Evolutionary conservation across 2,113 vertebrate species (phyloP).

Genomic region (Microtus ochrogaster): DNA sequence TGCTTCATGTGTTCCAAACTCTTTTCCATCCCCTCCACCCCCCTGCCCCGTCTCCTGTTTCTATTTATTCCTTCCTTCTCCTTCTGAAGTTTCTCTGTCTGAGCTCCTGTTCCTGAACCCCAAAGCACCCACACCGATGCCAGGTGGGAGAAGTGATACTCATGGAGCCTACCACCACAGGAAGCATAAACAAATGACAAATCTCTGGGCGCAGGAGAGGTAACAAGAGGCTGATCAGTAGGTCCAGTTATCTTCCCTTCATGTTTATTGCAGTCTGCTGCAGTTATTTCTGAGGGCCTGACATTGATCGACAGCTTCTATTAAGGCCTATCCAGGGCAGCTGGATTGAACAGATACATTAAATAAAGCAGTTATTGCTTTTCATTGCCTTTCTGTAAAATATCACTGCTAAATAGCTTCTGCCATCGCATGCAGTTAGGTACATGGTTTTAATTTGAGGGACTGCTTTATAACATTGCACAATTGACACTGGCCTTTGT

Average conservation of each 20-base stretch:
- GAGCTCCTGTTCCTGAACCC: neutral
- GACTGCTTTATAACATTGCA: slow-evolving; percentile 92
- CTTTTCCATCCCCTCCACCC: slow-evolving; percentile 18
- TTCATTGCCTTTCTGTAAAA: slow-evolving; percentile 97
- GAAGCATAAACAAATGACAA: slow-evolving; percentile 92
- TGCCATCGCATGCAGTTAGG: slow-evolving; percentile 96
- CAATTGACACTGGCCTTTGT: slow-evolving; percentile 96
- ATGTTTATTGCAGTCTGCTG: slow-evolving; percentile 96
- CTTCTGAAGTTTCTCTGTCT: neutral
- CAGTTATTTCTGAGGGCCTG: slow-evolving; percentile 92
- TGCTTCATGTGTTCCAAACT: slow-evolving; percentile 16
- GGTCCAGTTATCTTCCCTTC: slow-evolving; percentile 93
- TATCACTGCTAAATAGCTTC: slow-evolving; percentile 95
- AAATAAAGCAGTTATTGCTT: slow-evolving; percentile 99
- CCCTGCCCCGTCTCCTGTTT: neutral
- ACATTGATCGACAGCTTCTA: slow-evolving; percentile 99
- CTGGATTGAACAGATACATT: slow-evolving; percentile 98
- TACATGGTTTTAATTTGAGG: slow-evolving; percentile 99
- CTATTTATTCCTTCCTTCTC: neutral
- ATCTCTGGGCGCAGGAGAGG: slow-evolving; percentile 89
- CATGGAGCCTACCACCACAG: slow-evolving; percentile 86
- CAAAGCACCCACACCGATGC: slow-evolving; percentile 1
- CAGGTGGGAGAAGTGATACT: slow-evolving; percentile 79
- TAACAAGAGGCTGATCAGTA: slow-evolving; percentile 92
- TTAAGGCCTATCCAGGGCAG: slow-evolving; percentile 94